These are phyloP conservation scores for Latrodectus elegans DNA, from an alignment of 2,888 invertebrate species.

Conservation along the genomic window DNA sequence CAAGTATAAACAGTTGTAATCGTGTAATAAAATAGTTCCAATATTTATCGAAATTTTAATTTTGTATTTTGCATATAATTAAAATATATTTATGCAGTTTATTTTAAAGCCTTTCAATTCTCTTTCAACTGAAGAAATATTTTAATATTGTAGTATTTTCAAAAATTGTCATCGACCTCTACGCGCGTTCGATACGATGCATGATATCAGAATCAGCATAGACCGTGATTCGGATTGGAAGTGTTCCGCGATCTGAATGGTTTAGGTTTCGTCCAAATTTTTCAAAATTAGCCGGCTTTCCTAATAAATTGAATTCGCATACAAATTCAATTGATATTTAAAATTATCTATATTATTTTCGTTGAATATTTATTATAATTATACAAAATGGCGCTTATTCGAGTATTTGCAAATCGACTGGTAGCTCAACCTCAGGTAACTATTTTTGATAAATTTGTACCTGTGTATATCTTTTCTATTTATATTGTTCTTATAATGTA, in stretches of 20 bases:
- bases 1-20: background rate
- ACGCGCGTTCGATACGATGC: background rate
- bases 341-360: too few species aligned
- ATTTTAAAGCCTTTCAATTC: too few species aligned
- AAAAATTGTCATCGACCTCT: background rate
- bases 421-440: slow-evolving; percentile 68
- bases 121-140: too few species aligned
- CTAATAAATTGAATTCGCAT: background rate
- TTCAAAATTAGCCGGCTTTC: slow-evolving; percentile 10
- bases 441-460: slow-evolving; percentile 3
- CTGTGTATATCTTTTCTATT: background rate
- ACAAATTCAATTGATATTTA: background rate
- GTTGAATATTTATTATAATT: too few species aligned
- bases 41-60: background rate
- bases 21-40: slow-evolving; percentile 3
- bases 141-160: too few species aligned
- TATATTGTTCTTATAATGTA: background rate
- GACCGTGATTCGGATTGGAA: background rate
- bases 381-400: slow-evolving; percentile 68
- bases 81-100: too few species aligned
- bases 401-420: slow-evolving; percentile 67
- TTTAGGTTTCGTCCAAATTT: slow-evolving; percentile 18
- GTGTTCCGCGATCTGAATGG: slow-evolving; percentile 47
- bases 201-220: background rate
- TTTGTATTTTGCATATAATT: too few species aligned